Conservation (phyloP, 1,140 invertebrate genomes). For the Agrypnia vestita region DNA sequence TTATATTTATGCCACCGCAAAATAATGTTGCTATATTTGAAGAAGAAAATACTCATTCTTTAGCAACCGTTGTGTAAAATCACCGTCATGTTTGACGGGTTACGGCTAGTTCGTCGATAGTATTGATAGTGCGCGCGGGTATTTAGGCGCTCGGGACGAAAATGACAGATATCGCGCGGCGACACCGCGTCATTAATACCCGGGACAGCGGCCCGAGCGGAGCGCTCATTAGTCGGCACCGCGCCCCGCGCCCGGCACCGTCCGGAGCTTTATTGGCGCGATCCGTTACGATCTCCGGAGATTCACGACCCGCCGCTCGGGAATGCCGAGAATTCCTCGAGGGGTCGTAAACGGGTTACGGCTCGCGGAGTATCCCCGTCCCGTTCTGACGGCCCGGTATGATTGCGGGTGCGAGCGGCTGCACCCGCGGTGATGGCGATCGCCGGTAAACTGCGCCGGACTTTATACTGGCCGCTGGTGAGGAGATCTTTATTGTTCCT, state of each 20-base stretch:
- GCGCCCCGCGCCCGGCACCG: not conserved
- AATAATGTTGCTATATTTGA: too few relatives aligned
- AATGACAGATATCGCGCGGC: slow-evolving; percentile 2
- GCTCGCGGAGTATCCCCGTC: not conserved
- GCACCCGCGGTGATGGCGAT: not conserved
- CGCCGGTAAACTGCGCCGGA: not conserved
- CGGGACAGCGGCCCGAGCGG: not conserved
- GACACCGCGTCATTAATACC: not conserved
- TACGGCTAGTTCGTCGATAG: too few relatives aligned
- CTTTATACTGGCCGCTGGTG: slow-evolving; percentile 6
- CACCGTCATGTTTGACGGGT: too few relatives aligned
- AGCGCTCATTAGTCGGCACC: not conserved
- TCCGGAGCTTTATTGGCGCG: slow-evolving; percentile 11
- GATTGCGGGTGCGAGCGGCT: too few relatives aligned
- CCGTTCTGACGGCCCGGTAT: not conserved
- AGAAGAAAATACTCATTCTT: too few relatives aligned
- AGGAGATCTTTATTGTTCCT: not conserved
- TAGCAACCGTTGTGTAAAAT: too few relatives aligned
- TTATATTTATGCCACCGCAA: too few relatives aligned
- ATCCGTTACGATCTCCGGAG: slow-evolving; percentile 27
- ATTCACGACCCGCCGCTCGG: slow-evolving; percentile 27
- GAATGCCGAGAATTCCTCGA: slow-evolving; percentile 44
- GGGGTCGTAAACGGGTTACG: slow-evolving; percentile 43
- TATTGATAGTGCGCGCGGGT: too few relatives aligned
- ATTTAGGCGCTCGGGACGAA: not conserved